Conservation (phyloP, 2,888 invertebrate species). For the Cataglyphis albicans region DNA sequence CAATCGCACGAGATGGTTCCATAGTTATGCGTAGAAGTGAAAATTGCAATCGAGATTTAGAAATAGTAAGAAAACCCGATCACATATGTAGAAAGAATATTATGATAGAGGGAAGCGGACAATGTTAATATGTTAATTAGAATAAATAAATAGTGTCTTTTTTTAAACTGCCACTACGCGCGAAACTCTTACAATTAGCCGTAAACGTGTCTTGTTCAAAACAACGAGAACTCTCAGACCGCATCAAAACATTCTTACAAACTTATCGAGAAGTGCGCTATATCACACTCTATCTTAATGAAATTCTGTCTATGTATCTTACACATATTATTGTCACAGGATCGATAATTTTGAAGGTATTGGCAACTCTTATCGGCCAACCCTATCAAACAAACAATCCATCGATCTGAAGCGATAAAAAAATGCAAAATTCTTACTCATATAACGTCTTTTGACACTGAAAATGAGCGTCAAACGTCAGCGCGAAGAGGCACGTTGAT, state of each 20-base stretch:
- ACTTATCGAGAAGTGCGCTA: conserved; percentile 8
- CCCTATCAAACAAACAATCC: conserved; percentile 45
- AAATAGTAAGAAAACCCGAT: conserved; percentile 17
- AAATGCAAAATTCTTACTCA: not conserved
- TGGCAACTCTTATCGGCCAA: conserved; percentile 78
- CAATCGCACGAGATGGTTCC: conserved; percentile 53
- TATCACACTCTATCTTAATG: not conserved
- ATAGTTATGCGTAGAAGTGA: conserved; percentile 30
- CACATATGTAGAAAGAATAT: not conserved
- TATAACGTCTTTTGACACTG: not conserved
- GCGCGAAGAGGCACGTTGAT: not conserved
- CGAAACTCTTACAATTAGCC: not conserved
- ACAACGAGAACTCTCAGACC: conserved; percentile 15
- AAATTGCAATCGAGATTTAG: conserved; percentile 43
- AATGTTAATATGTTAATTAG: not conserved
- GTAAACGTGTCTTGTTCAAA: conserved; percentile 22
- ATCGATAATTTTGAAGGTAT: conserved; percentile 82
- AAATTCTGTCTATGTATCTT: conserved; percentile 75
- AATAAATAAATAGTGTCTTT: conserved; percentile 23
- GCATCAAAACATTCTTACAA: not conserved
- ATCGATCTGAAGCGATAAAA: conserved; percentile 17
- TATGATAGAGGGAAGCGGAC: not conserved
- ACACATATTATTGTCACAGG: conserved; percentile 63
- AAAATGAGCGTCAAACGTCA: not conserved
- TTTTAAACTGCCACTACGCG: conserved; percentile 52